Percentiles rank a stretch among this genome's conserved stretches.
phyloP scores from a whole-genome alignment of 2,888 invertebrate species.

The Stictocephala bisonia region DNA sequence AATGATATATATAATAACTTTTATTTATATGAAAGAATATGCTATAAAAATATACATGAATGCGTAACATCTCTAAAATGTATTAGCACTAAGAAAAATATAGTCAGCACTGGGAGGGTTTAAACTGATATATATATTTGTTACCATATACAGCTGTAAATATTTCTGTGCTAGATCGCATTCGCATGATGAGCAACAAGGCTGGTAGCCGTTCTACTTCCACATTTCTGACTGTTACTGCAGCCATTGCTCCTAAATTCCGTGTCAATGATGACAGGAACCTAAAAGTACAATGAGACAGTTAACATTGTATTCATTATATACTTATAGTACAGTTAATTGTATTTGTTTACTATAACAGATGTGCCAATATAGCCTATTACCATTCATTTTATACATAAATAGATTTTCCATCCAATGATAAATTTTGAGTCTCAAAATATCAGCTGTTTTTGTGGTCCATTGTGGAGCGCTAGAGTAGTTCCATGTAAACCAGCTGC shows the following conservation, averaged over 20 bases:
- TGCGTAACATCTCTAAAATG: constrained; percentile 39
- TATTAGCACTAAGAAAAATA: no score
- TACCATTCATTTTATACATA: no score
- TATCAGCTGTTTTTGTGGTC: no score
- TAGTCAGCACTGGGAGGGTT: no score
- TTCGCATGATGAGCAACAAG: constrained; percentile 88
- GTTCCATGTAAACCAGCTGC: no score
- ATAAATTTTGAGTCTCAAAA: no score
- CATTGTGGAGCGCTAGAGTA: no score
- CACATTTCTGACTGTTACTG: constrained; percentile 85
- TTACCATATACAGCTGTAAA: constrained; percentile 89
- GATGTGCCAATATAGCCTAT: no score
- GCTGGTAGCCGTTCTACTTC: constrained; percentile 90
- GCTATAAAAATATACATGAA: not conserved
- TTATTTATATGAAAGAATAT: not conserved
- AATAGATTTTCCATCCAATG: no score
- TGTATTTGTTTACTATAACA: not conserved
- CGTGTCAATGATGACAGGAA: constrained; percentile 80
- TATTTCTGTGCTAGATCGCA: constrained; percentile 89
- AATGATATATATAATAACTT: constrained; percentile 41
- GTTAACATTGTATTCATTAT: constrained; percentile 21
- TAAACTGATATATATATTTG: not conserved
- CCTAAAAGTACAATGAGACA: constrained; percentile 65
- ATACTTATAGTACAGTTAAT: not conserved
- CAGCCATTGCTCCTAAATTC: constrained; percentile 84